These are phyloP conservation scores for Salminus brasiliensis DNA, from an alignment of 2,113 vertebrate genomes.

Conservation along the genomic window DNA sequence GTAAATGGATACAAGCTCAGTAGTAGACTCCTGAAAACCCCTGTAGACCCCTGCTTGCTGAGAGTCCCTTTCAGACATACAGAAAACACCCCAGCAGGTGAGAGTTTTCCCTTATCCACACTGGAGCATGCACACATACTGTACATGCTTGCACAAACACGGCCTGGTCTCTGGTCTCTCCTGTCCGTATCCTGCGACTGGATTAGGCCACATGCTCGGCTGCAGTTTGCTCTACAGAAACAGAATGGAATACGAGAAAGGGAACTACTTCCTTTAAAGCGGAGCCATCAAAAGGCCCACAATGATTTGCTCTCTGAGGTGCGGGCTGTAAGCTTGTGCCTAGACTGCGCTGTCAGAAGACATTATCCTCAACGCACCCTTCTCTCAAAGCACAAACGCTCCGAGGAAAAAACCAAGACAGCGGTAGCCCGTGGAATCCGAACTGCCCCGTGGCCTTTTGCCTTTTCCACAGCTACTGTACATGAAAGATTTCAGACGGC, in stretches of 20 bases:
- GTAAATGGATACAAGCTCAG: too few relatives aligned
- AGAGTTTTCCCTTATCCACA: too few relatives aligned
- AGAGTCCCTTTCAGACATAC: too few relatives aligned
- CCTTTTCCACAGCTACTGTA: not conserved
- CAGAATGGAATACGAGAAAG: slow-evolving; percentile 20
- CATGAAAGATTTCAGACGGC: not conserved
- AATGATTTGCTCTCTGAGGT: slow-evolving; percentile 41
- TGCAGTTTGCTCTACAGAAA: slow-evolving; percentile 41
- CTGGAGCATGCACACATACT: not conserved
- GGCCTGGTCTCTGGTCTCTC: not conserved
- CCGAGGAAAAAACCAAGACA: slow-evolving; percentile 18
- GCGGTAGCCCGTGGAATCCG: not conserved
- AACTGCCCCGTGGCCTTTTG: slow-evolving; percentile 1
- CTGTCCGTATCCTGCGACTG: slow-evolving; percentile 26
- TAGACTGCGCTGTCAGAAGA: slow-evolving; percentile 47
- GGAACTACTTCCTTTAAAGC: slow-evolving; percentile 41
- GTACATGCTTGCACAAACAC: not conserved
- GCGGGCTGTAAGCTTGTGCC: slow-evolving; percentile 11
- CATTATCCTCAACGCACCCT: slow-evolving; percentile 31
- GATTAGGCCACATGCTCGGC: slow-evolving; percentile 42
- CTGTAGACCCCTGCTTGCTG: too few relatives aligned
- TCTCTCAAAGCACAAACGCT: not conserved
- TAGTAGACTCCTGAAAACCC: too few relatives aligned
- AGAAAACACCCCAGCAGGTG: too few relatives aligned
- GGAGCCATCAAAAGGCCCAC: slow-evolving; percentile 39